Base-by-base conservation (phyloP, 2,797 vertebrate genomes). In the Lutjanus campechanus region DNA sequence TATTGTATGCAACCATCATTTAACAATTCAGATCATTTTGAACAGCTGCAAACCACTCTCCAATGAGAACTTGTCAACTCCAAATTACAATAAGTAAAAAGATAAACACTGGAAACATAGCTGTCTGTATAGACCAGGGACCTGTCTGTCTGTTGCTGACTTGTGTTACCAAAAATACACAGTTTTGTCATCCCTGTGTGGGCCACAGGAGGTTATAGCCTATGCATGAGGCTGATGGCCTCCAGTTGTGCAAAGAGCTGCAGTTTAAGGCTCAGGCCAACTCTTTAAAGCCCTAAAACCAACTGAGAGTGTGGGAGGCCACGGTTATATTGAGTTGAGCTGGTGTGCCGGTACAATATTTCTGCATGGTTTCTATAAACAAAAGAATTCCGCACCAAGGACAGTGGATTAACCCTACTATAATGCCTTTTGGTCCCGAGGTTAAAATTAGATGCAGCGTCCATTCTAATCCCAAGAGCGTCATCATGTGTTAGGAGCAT, bases 361-460 rank as follows among this genome's bases (percentile, higher is more conserved):
- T 86, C 90, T 88, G 82, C 74, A 47, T 76, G 86, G 90, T 94
- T 89, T 92, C 91, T 94, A 93, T 92, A 93, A 92, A 94, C 92
- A 92, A 94, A 95, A 91, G 92, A 94, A 96, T 97, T 96, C 95
- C 93, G 83, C 76, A 84, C 78, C 94, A 96, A 95, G 94, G 94
- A 94, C 94, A 94, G 86, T 88, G 94, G 96, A 97, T 97, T 96
- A 97, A 88, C 88, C 93, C 94, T 12, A 94, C 93, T 91, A 84
- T 93, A 94, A 95, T 94, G 96, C 94, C 94, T 95, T 93, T 95
- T 85, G 91, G 87, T 94, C 94, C 94, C 74, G 74, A 7, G 88
- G 97, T 96, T 99, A 99, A 97, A 98, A 96, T 98, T 99, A 99
- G 98, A 92, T 11, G 46, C 82, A 91, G 91, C 93, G 93, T 96